phyloP scores from a whole-genome alignment of 1,140 invertebrate species.

The Planococcus citri region DNA sequence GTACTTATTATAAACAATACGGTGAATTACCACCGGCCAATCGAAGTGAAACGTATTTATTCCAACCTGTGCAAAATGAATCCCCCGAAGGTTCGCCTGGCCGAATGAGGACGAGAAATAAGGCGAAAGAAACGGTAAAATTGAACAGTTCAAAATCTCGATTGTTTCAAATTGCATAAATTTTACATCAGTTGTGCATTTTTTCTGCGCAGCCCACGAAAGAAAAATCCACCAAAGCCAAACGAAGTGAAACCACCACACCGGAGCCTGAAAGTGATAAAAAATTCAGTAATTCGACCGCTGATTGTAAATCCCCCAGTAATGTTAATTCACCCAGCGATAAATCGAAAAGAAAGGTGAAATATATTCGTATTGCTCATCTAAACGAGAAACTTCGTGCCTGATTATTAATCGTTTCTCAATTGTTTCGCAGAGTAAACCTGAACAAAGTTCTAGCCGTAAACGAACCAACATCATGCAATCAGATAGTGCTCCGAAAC shows the following conservation, averaged over 20 bases:
- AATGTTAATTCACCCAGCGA: constrained; percentile 36
- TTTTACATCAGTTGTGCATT: background rate
- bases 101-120: constrained; percentile 76
- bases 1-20: constrained; percentile 68
- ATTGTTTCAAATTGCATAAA: background rate
- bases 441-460: background rate
- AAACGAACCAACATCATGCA: constrained; percentile 4
- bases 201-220: constrained; percentile 37
- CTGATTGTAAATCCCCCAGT: constrained; percentile 38
- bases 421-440: background rate
- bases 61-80: constrained; percentile 57
- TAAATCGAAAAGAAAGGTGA: constrained; percentile 36
- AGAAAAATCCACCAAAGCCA: constrained; percentile 35
- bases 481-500: background rate
- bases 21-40: constrained; percentile 54
- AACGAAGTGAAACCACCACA: constrained; percentile 32
- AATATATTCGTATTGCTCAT: background rate
- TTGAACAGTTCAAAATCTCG: no score
- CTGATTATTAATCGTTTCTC: background rate
- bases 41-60: constrained; percentile 46
- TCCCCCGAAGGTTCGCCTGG: constrained; percentile 66
- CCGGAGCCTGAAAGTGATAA: constrained; percentile 38
- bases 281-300: constrained; percentile 27
- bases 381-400: background rate
- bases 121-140: constrained; percentile 54